Percentiles rank a stretch among this genome's conserved stretches.
phyloP scores from a whole-genome alignment of 2,888 invertebrate species.

The Axea sp. region DNA sequence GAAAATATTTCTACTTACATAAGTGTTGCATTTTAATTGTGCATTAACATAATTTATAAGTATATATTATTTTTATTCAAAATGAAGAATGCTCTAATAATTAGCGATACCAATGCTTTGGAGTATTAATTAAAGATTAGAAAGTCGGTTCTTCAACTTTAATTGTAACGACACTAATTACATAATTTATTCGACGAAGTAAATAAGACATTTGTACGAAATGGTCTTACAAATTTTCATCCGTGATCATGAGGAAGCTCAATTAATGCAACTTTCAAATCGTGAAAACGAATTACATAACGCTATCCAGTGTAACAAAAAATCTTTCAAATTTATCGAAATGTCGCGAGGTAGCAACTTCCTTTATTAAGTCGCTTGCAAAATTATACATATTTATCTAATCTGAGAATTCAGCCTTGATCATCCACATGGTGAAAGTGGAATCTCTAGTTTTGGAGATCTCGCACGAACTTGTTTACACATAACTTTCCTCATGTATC shows the following conservation, averaged over 20 bases:
- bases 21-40: too few species aligned
- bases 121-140: constrained; percentile 54
- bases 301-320: too few species aligned
- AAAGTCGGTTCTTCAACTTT: constrained; percentile 32
- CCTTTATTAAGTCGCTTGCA: constrained; percentile 29
- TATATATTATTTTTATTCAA: too few species aligned
- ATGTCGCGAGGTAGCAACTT: constrained; percentile 31
- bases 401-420: constrained; percentile 57
- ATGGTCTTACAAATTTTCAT: constrained; percentile 37
- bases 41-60: too few species aligned
- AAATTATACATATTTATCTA: constrained; percentile 11
- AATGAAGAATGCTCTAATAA: constrained; percentile 31
- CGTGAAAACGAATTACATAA: constrained; percentile 46
- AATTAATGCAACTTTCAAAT: constrained; percentile 55
- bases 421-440: constrained; percentile 51
- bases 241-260: constrained; percentile 43
- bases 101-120: constrained; percentile 3
- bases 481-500: constrained; percentile 73
- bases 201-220: constrained; percentile 28
- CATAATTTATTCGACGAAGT: constrained; percentile 28
- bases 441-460: constrained; percentile 63
- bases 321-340: constrained; percentile 24
- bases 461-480: constrained; percentile 71
- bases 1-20: too few species aligned
- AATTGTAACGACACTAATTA: constrained; percentile 50